Conservation (phyloP, 2,113 vertebrate species). For the Oryzias melastigma region DNA sequence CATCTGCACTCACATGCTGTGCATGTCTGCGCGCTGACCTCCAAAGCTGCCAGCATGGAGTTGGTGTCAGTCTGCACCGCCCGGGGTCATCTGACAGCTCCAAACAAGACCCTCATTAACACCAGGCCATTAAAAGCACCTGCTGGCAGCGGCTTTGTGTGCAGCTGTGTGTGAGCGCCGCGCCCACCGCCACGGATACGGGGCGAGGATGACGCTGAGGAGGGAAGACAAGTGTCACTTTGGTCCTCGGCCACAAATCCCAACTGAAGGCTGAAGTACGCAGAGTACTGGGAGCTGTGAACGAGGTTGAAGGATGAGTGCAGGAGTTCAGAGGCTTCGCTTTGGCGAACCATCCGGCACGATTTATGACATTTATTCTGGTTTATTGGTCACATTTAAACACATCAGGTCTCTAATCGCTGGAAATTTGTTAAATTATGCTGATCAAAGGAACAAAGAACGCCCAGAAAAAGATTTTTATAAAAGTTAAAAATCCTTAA, state of each 20-base stretch:
- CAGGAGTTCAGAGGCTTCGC: neutral
- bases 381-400: no score
- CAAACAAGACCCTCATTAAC: slow-evolving; percentile 73
- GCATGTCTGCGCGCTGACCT: slow-evolving; percentile 41
- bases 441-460: no score
- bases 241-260: slow-evolving; percentile 26
- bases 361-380: neutral
- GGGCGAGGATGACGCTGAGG: slow-evolving; percentile 39
- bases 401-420: no score
- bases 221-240: slow-evolving; percentile 57
- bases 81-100: slow-evolving; percentile 67
- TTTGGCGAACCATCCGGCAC: slow-evolving; percentile 1
- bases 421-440: no score
- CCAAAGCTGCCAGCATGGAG: slow-evolving; percentile 51
- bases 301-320: slow-evolving; percentile 12
- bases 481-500: no score
- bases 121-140: slow-evolving; percentile 54
- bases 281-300: slow-evolving; percentile 7
- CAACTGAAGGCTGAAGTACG: slow-evolving; percentile 12
- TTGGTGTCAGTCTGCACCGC: slow-evolving; percentile 50
- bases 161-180: slow-evolving; percentile 14
- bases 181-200: slow-evolving; percentile 5
- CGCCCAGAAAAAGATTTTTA: no score
- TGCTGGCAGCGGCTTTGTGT: slow-evolving; percentile 30
- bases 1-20: slow-evolving; percentile 10